Percentiles rank a stretch among this genome's conserved stretches.
Conservation (phyloP, 2,888 invertebrate species). For the Cantharis rufa region DNA sequence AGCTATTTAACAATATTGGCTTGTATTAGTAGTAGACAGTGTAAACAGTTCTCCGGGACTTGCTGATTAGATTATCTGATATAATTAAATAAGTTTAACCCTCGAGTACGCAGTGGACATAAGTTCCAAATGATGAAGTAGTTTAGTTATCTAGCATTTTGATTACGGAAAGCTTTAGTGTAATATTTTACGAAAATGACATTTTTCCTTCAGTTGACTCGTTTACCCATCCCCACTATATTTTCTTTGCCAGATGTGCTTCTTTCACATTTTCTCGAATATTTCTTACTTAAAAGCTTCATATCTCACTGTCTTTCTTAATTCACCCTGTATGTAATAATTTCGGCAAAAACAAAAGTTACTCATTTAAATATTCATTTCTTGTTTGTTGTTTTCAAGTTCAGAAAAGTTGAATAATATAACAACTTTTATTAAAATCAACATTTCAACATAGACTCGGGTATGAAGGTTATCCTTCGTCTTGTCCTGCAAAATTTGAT, state of each 20-base stretch:
- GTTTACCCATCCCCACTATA: not conserved
- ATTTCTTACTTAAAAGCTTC: not conserved
- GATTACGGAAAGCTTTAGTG: not conserved
- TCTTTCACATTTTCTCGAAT: not conserved
- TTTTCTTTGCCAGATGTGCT: not conserved
- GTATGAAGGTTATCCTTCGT: too few relatives aligned
- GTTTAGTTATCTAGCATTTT: not conserved
- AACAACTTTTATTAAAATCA: too few relatives aligned
- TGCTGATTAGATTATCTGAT: not conserved
- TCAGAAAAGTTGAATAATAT: too few relatives aligned
- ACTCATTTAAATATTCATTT: not conserved
- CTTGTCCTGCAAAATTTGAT: too few relatives aligned
- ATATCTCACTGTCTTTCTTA: not conserved
- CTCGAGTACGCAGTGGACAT: not conserved
- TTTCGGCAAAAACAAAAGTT: not conserved
- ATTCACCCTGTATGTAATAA: not conserved
- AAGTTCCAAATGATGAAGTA: not conserved
- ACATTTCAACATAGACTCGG: too few relatives aligned
- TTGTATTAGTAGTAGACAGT: not conserved
- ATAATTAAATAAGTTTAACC: not conserved
- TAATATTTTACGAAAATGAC: not conserved
- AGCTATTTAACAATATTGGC: not conserved
- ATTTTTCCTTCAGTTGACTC: not conserved
- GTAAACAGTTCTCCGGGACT: not conserved
- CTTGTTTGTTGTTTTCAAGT: too few relatives aligned